phyloP scores from a whole-genome alignment of 1,140 invertebrate species.

The Doryteuthis pealeii region DNA sequence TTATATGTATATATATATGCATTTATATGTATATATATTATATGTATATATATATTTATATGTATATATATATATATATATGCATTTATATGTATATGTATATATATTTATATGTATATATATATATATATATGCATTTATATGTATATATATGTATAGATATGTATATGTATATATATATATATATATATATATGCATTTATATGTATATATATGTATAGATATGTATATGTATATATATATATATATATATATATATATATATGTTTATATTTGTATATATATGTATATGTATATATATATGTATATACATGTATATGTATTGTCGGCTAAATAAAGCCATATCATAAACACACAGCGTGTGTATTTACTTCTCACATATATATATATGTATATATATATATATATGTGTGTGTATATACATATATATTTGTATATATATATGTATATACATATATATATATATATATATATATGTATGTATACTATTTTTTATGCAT shows the following conservation, averaged over 20 bases:
- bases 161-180: neutral
- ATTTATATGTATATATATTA: too few relatives aligned
- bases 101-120: too few relatives aligned
- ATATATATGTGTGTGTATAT: neutral
- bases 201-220: neutral
- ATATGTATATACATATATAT: neutral
- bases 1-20: too few relatives aligned
- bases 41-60: too few relatives aligned
- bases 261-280: too few relatives aligned
- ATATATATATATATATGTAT: neutral
- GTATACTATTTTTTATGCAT: too few relatives aligned
- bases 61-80: too few relatives aligned
- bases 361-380: too few relatives aligned
- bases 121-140: too few relatives aligned
- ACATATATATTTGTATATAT: neutral
- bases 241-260: neutral
- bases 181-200: slow-evolving; percentile 8
- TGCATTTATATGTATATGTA: too few relatives aligned
- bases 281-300: neutral
- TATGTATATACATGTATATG: neutral
- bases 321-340: too few relatives aligned
- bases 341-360: too few relatives aligned
- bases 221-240: neutral
- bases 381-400: neutral
- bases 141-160: neutral